These are phyloP conservation scores for Tricholaema leucomelas DNA, from an alignment of 2,113 vertebrate species.

Conservation along the genomic window DNA sequence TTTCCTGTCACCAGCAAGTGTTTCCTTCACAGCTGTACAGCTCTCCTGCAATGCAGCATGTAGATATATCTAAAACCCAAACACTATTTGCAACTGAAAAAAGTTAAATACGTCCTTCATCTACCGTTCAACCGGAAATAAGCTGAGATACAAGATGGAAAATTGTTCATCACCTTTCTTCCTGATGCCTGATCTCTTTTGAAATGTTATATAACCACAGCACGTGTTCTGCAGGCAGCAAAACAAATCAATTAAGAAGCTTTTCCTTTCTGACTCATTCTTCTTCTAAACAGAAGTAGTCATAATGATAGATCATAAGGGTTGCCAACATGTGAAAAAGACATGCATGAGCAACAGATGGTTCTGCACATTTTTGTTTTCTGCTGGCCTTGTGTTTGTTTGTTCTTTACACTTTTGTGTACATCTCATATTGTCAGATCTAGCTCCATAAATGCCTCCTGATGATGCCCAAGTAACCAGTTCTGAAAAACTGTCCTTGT, in stretches of 20 bases:
- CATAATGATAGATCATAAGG: not conserved
- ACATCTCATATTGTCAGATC: not conserved
- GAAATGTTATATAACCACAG: constrained; percentile 6
- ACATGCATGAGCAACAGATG: not conserved
- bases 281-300: not conserved
- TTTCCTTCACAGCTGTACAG: not conserved
- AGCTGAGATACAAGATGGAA: not conserved
- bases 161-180: constrained; percentile 11
- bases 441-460: not conserved
- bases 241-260: constrained; percentile 43
- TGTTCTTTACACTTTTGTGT: not conserved
- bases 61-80: not conserved
- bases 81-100: not conserved
- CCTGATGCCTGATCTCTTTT: not conserved
- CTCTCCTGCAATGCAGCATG: not conserved
- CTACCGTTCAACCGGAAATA: not conserved
- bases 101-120: not conserved
- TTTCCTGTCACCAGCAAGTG: not conserved
- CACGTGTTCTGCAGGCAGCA: not conserved
- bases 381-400: too few relatives aligned
- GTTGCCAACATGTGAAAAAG: not conserved
- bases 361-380: not conserved
- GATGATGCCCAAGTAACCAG: not conserved
- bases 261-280: constrained; percentile 27
- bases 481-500: not conserved